These are phyloP conservation scores for Squalus acanthias DNA, from an alignment of 2,797 vertebrate species.

Conservation along the genomic window DNA sequence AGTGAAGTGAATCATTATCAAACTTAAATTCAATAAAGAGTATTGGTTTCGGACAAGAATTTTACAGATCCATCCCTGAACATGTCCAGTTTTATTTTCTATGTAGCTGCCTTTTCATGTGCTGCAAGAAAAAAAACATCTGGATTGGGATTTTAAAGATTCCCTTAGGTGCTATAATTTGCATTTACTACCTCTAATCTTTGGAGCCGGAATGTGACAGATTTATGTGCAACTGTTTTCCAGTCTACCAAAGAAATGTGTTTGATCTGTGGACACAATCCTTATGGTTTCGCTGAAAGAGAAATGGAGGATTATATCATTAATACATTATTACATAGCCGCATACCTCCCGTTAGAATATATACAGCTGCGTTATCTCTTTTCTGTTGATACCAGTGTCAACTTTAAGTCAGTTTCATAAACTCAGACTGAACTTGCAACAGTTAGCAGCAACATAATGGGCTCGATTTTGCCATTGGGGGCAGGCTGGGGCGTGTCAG, in stretches of 20 bases:
- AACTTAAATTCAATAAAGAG: not conserved
- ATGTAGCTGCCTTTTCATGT: not conserved
- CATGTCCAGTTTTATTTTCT: not conserved
- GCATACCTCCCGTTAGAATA: not conserved
- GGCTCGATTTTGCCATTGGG: no score
- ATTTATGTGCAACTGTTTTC: not conserved
- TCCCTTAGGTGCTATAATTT: not conserved
- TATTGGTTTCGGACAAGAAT: not conserved
- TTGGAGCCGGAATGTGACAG: not conserved
- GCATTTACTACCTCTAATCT: not conserved
- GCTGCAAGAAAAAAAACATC: conserved; percentile 1
- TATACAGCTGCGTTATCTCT: not conserved
- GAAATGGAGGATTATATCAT: not conserved
- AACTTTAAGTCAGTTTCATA: not conserved
- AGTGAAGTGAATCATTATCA: not conserved
- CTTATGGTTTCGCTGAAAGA: not conserved
- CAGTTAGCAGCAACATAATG: not conserved
- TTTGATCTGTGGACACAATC: not conserved
- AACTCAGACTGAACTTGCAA: not conserved
- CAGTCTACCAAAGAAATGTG: not conserved
- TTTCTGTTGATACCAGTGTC: not conserved
- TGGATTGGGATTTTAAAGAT: not conserved
- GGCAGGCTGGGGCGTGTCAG: no score
- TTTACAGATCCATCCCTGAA: not conserved
- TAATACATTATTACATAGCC: not conserved